Percentiles rank a stretch among this genome's conserved stretches.
phyloP scores from a whole-genome alignment of 1,140 invertebrate genomes.

The Ganaspis sp. region DNA sequence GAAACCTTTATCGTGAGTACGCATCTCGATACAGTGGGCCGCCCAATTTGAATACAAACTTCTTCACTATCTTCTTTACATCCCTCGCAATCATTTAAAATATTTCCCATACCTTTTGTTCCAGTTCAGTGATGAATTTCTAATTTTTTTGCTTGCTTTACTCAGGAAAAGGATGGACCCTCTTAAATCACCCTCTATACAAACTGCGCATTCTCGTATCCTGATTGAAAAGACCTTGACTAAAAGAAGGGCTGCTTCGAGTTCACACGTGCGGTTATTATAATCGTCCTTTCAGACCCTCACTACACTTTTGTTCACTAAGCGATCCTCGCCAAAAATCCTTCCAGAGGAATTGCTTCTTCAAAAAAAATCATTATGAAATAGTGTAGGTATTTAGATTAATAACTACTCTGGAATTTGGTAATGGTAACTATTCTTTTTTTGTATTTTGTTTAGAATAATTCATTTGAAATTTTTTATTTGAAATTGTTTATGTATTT shows the following conservation, averaged over 20 bases:
- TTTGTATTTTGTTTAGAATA: too few species aligned
- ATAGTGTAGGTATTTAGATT: too few species aligned
- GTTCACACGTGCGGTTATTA: conserved; percentile 12
- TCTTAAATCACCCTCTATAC: conserved; percentile 25
- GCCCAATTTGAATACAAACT: conserved; percentile 6
- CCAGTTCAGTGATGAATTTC: conserved; percentile 39
- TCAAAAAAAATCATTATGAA: too few species aligned
- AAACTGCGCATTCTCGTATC: conserved; percentile 50
- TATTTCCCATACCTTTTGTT: conserved; percentile 48
- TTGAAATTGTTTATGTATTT: too few species aligned
- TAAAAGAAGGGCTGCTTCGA: background rate
- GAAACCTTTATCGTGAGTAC: conserved; percentile 64
- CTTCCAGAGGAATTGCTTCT: too few species aligned
- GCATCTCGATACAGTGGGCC: background rate
- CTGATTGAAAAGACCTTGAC: conserved; percentile 58
- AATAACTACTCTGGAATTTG: too few species aligned
- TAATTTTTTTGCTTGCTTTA: background rate
- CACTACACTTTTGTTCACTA: background rate
- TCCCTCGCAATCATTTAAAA: background rate
- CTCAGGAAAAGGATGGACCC: conserved; percentile 16
- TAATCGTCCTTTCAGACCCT: background rate
- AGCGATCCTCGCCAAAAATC: background rate
- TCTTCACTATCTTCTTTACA: conserved; percentile 37
- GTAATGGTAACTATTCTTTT: too few species aligned
- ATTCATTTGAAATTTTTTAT: too few species aligned